A percentile compares a stretch with the other conserved stretches of the same genome.
phyloP scores from a whole-genome alignment of 2,888 invertebrate genomes.

The Platycheirus rosarum region DNA sequence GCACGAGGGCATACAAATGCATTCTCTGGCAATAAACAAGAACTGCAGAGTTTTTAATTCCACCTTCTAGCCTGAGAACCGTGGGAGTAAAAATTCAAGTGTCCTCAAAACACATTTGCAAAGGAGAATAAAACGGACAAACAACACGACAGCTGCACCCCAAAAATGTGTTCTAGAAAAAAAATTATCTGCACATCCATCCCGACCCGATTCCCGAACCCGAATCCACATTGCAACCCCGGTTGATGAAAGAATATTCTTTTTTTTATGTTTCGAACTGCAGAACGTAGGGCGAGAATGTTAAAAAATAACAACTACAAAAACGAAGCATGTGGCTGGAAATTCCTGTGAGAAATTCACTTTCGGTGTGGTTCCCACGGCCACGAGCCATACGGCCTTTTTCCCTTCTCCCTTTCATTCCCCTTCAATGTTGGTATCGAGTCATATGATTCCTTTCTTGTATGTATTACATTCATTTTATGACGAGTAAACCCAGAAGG shows the following conservation, averaged over 20 bases:
- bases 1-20: slow-evolving; percentile 41
- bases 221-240: too few species aligned
- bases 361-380: slow-evolving; percentile 82
- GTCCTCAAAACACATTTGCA: slow-evolving; percentile 43
- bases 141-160: slow-evolving; percentile 61
- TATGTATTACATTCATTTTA: not conserved
- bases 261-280: slow-evolving; percentile 12
- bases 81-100: slow-evolving; percentile 63
- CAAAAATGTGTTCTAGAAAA: slow-evolving; percentile 34
- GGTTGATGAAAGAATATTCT: slow-evolving; percentile 50
- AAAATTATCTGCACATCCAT: slow-evolving; percentile 46
- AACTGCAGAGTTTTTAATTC: slow-evolving; percentile 15
- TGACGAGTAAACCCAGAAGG: not conserved
- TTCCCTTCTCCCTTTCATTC: too few species aligned
- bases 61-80: slow-evolving; percentile 50
- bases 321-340: slow-evolving; percentile 81
- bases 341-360: slow-evolving; percentile 82
- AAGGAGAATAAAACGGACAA: slow-evolving; percentile 27
- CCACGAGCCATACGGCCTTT: slow-evolving; percentile 82
- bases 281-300: slow-evolving; percentile 13
- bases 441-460: slow-evolving; percentile 29
- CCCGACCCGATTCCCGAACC: too few species aligned
- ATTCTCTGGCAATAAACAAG: too few species aligned
- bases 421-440: not conserved
- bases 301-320: too few species aligned